These are phyloP conservation scores for Aromia moschata DNA, from an alignment of 2,888 invertebrate species.

Conservation along the genomic window DNA sequence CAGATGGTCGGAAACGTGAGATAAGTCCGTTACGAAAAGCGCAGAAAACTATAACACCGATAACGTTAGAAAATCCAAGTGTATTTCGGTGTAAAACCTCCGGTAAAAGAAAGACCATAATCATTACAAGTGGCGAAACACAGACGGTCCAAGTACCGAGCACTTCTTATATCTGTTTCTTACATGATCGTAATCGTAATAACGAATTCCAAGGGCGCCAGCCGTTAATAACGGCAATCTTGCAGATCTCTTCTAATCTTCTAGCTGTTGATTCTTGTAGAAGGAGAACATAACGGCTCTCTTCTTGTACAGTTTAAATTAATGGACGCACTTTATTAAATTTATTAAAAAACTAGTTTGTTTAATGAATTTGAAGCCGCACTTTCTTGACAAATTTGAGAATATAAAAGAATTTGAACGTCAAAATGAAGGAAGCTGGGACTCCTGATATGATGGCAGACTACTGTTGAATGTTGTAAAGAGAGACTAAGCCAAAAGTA, in stretches of 20 bases:
- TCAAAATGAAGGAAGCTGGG: too few relatives aligned
- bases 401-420: too few relatives aligned
- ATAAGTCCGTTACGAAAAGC: too few relatives aligned
- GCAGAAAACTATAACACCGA: too few relatives aligned
- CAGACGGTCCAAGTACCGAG: slow-evolving; percentile 44
- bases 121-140: slow-evolving; percentile 42
- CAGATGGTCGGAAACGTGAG: too few relatives aligned
- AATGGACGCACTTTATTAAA: not conserved
- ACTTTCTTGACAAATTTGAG: too few relatives aligned
- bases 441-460: too few relatives aligned
- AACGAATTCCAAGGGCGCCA: slow-evolving; percentile 37
- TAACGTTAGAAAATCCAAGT: not conserved
- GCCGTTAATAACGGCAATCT: slow-evolving; percentile 38
- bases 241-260: slow-evolving; percentile 40
- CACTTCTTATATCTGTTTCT: slow-evolving; percentile 31
- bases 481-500: too few relatives aligned
- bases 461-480: too few relatives aligned
- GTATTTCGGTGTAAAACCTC: slow-evolving; percentile 8
- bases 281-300: slow-evolving; percentile 7
- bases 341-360: too few relatives aligned
- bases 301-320: not conserved
- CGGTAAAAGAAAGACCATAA: slow-evolving; percentile 38
- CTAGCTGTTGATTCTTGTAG: slow-evolving; percentile 32
- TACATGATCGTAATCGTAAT: slow-evolving; percentile 34
- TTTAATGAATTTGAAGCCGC: too few relatives aligned